These are phyloP conservation scores for Arenaria interpres DNA, from an alignment of 2,113 vertebrate genomes.

Conservation along the genomic window DNA sequence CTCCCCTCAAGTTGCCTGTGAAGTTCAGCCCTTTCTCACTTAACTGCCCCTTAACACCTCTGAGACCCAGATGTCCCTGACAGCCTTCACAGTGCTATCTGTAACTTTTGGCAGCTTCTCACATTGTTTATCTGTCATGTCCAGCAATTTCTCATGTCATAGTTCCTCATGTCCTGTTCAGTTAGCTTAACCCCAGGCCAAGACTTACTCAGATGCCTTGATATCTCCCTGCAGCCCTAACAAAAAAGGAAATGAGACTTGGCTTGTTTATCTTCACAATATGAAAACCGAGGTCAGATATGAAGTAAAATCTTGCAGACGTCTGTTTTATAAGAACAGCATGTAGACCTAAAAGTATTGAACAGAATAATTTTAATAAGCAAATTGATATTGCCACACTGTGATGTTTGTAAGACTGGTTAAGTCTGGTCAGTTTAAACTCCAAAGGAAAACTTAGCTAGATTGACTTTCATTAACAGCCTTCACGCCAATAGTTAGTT, in stretches of 20 bases:
- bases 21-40: not conserved
- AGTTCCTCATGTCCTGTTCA: not conserved
- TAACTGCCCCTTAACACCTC: not conserved
- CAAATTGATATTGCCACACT: not conserved
- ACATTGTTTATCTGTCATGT: not conserved
- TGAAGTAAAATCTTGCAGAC: not conserved
- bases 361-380: not conserved
- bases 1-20: not conserved
- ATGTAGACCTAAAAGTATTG: not conserved
- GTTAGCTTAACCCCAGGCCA: not conserved
- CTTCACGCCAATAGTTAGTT: not conserved
- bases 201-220: not conserved
- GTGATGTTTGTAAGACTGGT: not conserved
- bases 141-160: not conserved
- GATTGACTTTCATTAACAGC: not conserved
- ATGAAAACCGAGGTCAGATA: not conserved
- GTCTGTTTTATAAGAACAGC: not conserved
- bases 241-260: slow-evolving; percentile 3
- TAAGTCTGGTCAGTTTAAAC: not conserved
- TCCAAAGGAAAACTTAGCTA: not conserved
- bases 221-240: not conserved
- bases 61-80: not conserved
- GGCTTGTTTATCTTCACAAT: not conserved
- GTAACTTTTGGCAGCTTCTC: not conserved
- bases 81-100: not conserved